A percentile compares a stretch with the other conserved stretches of the same genome.
Evolutionary conservation across 2,797 vertebrate species (phyloP).

Genomic region (Helicolenus hilgendorfi): DNA sequence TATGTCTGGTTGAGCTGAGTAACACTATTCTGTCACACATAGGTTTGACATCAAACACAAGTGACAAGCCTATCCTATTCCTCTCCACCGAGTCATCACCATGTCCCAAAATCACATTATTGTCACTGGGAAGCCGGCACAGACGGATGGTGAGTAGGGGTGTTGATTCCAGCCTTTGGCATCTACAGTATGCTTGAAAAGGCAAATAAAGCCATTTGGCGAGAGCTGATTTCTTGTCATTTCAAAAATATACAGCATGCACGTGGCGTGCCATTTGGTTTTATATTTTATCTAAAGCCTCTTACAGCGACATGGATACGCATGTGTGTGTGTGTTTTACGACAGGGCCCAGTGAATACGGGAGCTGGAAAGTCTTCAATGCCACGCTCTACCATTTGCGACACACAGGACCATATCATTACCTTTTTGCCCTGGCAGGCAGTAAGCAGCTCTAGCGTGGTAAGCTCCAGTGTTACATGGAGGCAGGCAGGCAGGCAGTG

Average conservation of each 20-base stretch:
- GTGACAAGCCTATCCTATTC: conserved; percentile 88
- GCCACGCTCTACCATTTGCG: conserved; percentile 56
- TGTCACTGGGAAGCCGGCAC: conserved; percentile 82
- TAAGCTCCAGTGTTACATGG: conserved; percentile 80
- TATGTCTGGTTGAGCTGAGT: conserved; percentile 87
- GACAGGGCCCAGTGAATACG: conserved; percentile 31
- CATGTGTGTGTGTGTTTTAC: conserved; percentile 22
- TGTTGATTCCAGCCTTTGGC: conserved; percentile 85
- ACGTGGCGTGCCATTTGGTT: conserved; percentile 70
- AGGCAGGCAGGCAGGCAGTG: conserved; percentile 67
- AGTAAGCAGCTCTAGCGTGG: conserved; percentile 71
- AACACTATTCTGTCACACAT: conserved; percentile 90
- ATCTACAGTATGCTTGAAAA: conserved; percentile 80
- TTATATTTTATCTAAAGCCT: conserved; percentile 82
- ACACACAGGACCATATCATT: conserved; percentile 78
- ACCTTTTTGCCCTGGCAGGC: conserved; percentile 79
- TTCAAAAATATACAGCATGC: conserved; percentile 77
- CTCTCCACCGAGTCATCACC: conserved; percentile 87
- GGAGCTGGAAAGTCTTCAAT: conserved; percentile 53
- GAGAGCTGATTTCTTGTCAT: conserved; percentile 78
- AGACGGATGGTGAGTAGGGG: conserved; percentile 81
- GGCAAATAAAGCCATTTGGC: conserved; percentile 86
- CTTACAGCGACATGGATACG: conserved; percentile 70
- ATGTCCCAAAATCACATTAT: conserved; percentile 90
- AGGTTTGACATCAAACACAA: conserved; percentile 88